Base-by-base conservation (phyloP, 1,140 invertebrate species). In the Cotesia glomerata region DNA sequence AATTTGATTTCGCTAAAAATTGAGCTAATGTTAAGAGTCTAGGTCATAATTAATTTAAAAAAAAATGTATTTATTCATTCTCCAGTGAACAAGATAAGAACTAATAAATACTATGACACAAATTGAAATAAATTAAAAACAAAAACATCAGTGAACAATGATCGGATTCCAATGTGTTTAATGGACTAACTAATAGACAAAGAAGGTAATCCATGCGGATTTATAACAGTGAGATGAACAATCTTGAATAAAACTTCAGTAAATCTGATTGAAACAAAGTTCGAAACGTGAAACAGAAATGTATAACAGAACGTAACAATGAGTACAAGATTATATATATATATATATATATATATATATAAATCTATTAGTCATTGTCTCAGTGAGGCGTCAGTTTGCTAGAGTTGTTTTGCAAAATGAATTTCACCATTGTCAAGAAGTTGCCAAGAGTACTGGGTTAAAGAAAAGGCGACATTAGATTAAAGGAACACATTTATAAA, bases 391-490 rank as follows among this genome's bases (percentile, higher is more conserved):
- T 64, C 26, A 74, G 74, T 78, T 75, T 74, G 74, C 75, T 74
- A 64, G 69, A 74, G 72, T 81, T 82, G 79, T 80, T 82, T 82
- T 72, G 71, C 76, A 77, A 78, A 79, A 76, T 79, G 71, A 77
- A 72, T 79, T 81, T 75, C 74, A 73, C 80, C 79, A 80, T 77
- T 79, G 78, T 80, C 79, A 74, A 73, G 72, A 76, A 51, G 59
- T 64, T 71, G 45, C 36, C 63, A 51, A 11, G 62, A 34, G 68
- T 65, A 26, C 45, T 67, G 26, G 51, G 49, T 73, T 72, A 4
- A 26, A 69, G 52, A 66, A 58, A 73, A 61, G 65, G 61, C 67
- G 72, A 59, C 70, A 69, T 52, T 59, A 61, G 26, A 69, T 68
- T 56, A 34, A 70, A 16, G 51, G 32, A 35, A 58, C 26, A 35